Conservation (phyloP, 2,797 vertebrate species). For the Capromys pilorides region DNA sequence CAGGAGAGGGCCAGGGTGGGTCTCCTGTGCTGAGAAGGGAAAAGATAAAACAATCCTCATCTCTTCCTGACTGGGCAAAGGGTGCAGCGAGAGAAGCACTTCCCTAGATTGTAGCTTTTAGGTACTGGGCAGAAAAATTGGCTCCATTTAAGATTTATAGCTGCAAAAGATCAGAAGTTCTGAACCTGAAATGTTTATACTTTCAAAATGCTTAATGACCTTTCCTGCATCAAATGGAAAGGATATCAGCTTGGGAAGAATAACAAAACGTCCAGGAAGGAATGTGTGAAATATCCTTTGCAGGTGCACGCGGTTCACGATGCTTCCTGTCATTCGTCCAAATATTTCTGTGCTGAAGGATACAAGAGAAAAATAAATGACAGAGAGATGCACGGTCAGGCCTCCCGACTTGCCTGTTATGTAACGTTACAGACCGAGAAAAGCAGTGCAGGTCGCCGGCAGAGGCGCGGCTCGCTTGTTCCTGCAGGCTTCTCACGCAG, state of each 20-base stretch:
- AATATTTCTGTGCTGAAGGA: conserved; percentile 61
- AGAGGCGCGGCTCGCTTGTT: background rate
- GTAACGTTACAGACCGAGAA: background rate
- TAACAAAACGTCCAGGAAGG: conserved; percentile 68
- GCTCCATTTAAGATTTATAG: conserved; percentile 46
- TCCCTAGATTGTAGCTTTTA: background rate
- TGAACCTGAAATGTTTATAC: conserved; percentile 68
- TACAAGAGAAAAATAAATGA: conserved; percentile 46
- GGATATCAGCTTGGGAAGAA: conserved; percentile 60
- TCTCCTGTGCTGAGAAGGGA: background rate
- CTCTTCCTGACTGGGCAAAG: background rate
- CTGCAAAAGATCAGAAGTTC: conserved; percentile 53
- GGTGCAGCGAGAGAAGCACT: background rate
- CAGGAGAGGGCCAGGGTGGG: background rate
- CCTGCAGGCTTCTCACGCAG: background rate
- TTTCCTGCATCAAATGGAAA: conserved; percentile 66
- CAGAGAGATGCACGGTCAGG: background rate
- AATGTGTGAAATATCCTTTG: conserved; percentile 68
- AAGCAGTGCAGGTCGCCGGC: background rate
- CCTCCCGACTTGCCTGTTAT: conserved; percentile 6
- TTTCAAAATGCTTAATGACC: conserved; percentile 67
- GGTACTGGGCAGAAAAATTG: background rate
- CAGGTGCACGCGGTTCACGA: background rate
- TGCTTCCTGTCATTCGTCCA: conserved; percentile 65
- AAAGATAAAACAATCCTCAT: conserved; percentile 41